phyloP scores from a whole-genome alignment of 2,797 vertebrate genomes.

The Girardinus metallicus region DNA sequence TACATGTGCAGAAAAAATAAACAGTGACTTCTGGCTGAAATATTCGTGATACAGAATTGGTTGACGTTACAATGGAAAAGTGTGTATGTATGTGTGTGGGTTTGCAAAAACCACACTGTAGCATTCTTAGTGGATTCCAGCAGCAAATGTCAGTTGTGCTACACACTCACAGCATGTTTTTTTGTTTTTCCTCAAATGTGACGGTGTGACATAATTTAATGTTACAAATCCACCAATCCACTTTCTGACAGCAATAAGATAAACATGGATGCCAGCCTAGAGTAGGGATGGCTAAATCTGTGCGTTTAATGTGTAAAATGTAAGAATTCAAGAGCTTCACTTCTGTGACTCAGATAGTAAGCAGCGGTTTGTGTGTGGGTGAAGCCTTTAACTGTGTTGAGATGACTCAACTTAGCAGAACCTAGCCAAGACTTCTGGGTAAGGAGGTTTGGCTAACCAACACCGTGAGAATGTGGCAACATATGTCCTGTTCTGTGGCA shows the following conservation, averaged over 20 bases:
- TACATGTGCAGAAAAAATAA: constrained; percentile 30
- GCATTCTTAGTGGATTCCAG: constrained; percentile 15
- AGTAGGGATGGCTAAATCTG: constrained; percentile 42
- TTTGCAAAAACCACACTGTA: constrained; percentile 44
- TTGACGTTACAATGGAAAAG: constrained; percentile 59
- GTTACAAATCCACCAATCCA: constrained; percentile 10
- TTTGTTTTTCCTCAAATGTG: constrained; percentile 3
- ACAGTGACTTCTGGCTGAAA: constrained; percentile 30
- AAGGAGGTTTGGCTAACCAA: constrained; percentile 76
- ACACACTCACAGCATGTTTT: background rate
- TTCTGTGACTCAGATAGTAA: constrained; percentile 66
- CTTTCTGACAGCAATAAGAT: constrained; percentile 14
- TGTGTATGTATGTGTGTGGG: constrained; percentile 33
- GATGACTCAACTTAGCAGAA: constrained; percentile 81
- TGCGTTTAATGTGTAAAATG: constrained; percentile 37
- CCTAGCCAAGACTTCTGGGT: constrained; percentile 76
- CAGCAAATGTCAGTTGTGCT: constrained; percentile 20
- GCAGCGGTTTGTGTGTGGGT: constrained; percentile 73
- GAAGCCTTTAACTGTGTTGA: constrained; percentile 60
- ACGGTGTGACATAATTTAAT: constrained; percentile 1
- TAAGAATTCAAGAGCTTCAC: constrained; percentile 34
- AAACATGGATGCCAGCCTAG: constrained; percentile 34
- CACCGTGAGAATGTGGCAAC: constrained; percentile 74
- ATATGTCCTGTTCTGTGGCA: constrained; percentile 73
- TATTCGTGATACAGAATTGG: constrained; percentile 28